phyloP scores from a whole-genome alignment of 2,113 vertebrate species.

The Rhinopomastus cyanomelas region DNA sequence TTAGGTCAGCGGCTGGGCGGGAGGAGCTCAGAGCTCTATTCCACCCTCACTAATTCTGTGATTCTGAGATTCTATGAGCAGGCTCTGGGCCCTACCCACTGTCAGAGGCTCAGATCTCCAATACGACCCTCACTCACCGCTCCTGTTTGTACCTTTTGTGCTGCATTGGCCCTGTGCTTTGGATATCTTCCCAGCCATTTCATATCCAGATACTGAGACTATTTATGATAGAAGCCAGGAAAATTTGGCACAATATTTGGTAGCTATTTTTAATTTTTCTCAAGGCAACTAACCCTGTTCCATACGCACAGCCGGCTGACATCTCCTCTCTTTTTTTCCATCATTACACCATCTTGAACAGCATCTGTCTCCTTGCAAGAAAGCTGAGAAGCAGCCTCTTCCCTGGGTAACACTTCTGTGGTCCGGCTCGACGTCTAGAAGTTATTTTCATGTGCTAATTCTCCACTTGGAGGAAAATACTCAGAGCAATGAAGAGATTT shows the following conservation, averaged over 20 bases:
- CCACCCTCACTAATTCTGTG: too few species aligned
- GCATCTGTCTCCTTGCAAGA: slow-evolving; percentile 38
- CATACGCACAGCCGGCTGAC: slow-evolving; percentile 16
- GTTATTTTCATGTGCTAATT: slow-evolving; percentile 26
- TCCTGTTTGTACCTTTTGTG: background rate
- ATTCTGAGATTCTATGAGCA: too few species aligned
- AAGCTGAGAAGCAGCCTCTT: slow-evolving; percentile 26
- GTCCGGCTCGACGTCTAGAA: slow-evolving; percentile 5
- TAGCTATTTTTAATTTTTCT: slow-evolving; percentile 47
- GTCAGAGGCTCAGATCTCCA: background rate
- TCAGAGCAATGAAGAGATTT: background rate
- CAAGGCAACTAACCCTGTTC: slow-evolving; percentile 4
- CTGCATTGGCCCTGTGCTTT: background rate
- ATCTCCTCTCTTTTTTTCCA: background rate
- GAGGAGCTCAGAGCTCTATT: too few species aligned
- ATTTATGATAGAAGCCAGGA: background rate
- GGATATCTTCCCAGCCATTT: background rate
- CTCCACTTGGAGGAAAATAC: background rate
- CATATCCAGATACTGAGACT: background rate
- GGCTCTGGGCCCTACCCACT: background rate
- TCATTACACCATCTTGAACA: slow-evolving; percentile 33
- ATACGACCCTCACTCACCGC: background rate
- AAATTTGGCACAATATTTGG: background rate
- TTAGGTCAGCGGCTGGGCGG: too few species aligned
- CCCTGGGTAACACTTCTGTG: slow-evolving; percentile 16